Conservation (phyloP, 2,888 invertebrate genomes). For the Esperia sulphurella region DNA sequence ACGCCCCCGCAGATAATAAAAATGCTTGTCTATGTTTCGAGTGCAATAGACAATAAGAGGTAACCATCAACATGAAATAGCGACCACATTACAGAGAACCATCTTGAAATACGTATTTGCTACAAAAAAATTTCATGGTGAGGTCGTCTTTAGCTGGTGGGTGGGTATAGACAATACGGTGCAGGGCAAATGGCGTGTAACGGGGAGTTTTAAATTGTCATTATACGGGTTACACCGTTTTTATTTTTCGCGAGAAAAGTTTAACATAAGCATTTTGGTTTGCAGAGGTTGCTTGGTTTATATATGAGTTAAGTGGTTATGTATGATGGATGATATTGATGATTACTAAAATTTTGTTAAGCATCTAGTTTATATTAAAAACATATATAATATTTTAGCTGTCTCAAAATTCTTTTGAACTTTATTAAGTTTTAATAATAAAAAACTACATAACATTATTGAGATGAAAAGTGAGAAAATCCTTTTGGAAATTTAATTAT, state of each 20-base stretch:
- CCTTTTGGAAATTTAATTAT: no score
- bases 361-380: no score
- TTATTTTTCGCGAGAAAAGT: conserved; percentile 55
- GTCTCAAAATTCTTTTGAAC: no score
- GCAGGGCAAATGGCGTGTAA: conserved; percentile 61
- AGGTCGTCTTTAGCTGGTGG: conserved; percentile 34
- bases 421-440: no score
- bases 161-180: conserved; percentile 48
- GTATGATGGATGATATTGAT: no score
- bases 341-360: no score
- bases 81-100: conserved; percentile 34
- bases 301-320: no score
- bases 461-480: no score
- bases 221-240: conserved; percentile 68
- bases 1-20: conserved; percentile 73
- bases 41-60: conserved; percentile 69
- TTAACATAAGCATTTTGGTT: conserved; percentile 50
- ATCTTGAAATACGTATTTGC: neutral
- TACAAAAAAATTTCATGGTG: neutral
- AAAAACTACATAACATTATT: no score
- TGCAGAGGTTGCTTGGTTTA: conserved; percentile 13
- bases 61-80: conserved; percentile 44
- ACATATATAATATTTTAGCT: no score
- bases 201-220: conserved; percentile 69
- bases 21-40: conserved; percentile 61